phyloP scores from a whole-genome alignment of 2,113 vertebrate genomes.

The Parus major region DNA sequence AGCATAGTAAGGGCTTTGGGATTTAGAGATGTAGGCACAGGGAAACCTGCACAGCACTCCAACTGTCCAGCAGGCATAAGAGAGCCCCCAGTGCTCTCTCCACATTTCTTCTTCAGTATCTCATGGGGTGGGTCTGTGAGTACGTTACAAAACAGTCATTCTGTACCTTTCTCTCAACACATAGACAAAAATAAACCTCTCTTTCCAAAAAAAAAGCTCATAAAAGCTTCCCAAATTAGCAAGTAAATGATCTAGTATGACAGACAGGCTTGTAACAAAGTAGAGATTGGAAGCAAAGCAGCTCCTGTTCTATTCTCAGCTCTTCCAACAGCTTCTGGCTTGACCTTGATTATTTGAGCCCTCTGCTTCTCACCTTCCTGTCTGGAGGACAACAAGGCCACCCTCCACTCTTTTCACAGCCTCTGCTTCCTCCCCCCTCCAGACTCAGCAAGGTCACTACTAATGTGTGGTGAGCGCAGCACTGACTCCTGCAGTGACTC shows the following conservation, averaged over 20 bases:
- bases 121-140: fast-evolving
- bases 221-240: constrained; percentile 64
- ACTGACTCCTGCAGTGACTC: neutral
- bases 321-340: neutral
- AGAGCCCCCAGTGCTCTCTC: neutral
- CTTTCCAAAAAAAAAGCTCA: constrained; percentile 56
- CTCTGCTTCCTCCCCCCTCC: neutral
- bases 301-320: constrained; percentile 35
- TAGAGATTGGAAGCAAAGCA: neutral
- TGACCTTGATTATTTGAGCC: constrained; percentile 13
- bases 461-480: fast-evolving
- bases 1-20: neutral
- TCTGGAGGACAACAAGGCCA: neutral
- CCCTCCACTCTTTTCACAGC: neutral
- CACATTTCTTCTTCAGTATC: neutral
- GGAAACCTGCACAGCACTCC: neutral
- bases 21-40: neutral
- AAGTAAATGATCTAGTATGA: neutral
- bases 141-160: neutral
- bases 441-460: neutral
- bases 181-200: neutral
- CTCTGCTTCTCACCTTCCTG: neutral
- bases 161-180: neutral
- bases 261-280: neutral
- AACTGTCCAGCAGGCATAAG: neutral